Evolutionary conservation across 2,113 vertebrate genomes (phyloP), one percentile per base, ranked within the genome.

Genomic region (Grammomys dolichurus): DNA sequence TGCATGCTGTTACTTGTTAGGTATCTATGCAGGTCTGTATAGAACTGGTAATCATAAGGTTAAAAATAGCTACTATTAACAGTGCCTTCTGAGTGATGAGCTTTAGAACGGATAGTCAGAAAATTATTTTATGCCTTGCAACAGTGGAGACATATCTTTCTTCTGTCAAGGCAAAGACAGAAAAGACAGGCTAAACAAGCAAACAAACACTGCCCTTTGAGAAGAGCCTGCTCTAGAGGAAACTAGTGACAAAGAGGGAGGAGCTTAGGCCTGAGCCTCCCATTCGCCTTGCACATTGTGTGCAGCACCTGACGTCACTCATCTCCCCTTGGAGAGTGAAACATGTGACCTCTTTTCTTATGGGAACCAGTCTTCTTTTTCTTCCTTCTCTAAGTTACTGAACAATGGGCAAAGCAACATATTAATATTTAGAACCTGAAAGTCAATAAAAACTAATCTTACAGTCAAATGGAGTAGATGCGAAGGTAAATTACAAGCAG

Each of bases 101-200:
- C 28, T 86, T 67, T 82, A 92, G 31, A 90, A 67, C 4, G 28
- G 46, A 73, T 78, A 51, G 56, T 89, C 19, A 81, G 67, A 94
- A 94, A 81, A 51, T 70, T 36, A 90, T 90, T 86, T 67, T 56
- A 93, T 86, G 46, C 26, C 24, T 93, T 94, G 65, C 10, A 84
- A 16, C 40, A 85, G 9, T 76, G 17, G 24, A 90, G 40, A 77
- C 7, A 81, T 46, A 91, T 51, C 8, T 87, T 82, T 16, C 14
- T 24, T n/a, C 31, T 70, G 33, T 92, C 13, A 85, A 6, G 26
- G 65, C 40, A 14, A 93, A 93, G 69, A 95, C 12, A 87, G 46
- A 93, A 93, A 93, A 70, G 19, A 28, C 5, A 72, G 69, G 7
- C 22, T 90, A 33, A 93, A 92, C 82, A 48, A 46, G 28, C 22